These are phyloP conservation scores for Grapholita molesta DNA, from an alignment of 1,140 invertebrate species.

Conservation along the genomic window DNA sequence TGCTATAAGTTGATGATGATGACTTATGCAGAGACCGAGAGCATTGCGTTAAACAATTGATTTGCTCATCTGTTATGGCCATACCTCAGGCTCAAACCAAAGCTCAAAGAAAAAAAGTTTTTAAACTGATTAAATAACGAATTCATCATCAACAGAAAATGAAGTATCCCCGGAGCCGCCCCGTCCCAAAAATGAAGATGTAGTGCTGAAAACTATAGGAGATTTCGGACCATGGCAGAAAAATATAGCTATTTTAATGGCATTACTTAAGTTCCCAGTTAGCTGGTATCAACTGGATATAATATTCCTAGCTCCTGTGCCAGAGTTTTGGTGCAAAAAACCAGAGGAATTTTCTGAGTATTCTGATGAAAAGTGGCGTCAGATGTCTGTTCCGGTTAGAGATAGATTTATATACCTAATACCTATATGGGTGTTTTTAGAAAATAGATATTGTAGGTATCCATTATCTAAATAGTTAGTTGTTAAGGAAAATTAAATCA, in stretches of 20 bases:
- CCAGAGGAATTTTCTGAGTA: conserved; percentile 41
- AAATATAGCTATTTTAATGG: conserved; percentile 79
- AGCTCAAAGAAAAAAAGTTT: not conserved
- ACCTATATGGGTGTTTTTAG: conserved; percentile 13
- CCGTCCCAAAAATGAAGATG: conserved; percentile 27
- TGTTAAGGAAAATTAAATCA: too few species aligned
- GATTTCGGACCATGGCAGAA: conserved; percentile 86
- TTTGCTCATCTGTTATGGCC: too few species aligned
- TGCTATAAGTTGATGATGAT: too few species aligned
- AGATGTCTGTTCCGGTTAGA: conserved; percentile 62
- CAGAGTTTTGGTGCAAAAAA: conserved; percentile 74
- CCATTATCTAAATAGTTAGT: too few species aligned
- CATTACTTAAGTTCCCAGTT: conserved; percentile 83
- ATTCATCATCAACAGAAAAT: not conserved
- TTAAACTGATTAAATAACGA: not conserved
- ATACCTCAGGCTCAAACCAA: too few species aligned
- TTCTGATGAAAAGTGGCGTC: conserved; percentile 58
- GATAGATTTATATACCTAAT: not conserved
- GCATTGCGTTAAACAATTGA: too few species aligned
- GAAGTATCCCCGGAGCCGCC: not conserved
- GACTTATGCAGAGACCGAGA: too few species aligned
- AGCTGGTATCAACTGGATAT: conserved; percentile 81
- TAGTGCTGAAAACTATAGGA: conserved; percentile 78
- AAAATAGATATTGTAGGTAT: too few species aligned
- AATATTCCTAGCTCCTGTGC: conserved; percentile 82